phyloP scores from a whole-genome alignment of 2,113 vertebrate species.

The Corydoras maculifer region DNA sequence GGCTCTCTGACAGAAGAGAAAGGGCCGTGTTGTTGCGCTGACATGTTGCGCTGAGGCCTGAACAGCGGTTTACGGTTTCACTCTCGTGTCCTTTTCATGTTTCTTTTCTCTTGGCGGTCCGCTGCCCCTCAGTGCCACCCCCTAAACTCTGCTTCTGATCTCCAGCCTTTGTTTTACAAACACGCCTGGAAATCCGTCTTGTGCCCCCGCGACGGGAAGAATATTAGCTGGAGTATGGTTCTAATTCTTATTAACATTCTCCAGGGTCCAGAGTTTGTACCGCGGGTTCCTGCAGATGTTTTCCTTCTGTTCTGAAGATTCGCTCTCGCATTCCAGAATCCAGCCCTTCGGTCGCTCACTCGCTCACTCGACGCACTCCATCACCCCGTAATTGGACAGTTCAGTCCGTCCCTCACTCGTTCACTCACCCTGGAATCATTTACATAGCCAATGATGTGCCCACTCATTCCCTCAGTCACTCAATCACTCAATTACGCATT shows the following conservation, averaged over 20 bases:
- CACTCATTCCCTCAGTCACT: too few relatives aligned
- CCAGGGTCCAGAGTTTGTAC: conserved; percentile 77
- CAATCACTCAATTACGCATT: too few relatives aligned
- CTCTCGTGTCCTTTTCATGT: conserved; percentile 59
- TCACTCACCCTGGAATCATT: too few relatives aligned
- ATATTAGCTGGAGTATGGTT: conserved; percentile 72
- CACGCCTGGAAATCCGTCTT: conserved; percentile 47
- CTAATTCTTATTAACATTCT: conserved; percentile 91
- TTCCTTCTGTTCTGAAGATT: conserved; percentile 61
- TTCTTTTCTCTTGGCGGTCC: conserved; percentile 51
- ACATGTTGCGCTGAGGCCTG: conserved; percentile 64
- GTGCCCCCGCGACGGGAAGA: conserved; percentile 41
- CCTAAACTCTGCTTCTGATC: conserved; percentile 51
- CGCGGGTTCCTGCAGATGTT: conserved; percentile 76
- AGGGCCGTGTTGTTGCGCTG: conserved; percentile 64
- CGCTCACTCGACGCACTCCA: background rate
- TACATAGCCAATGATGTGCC: too few relatives aligned
- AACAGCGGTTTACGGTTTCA: conserved; percentile 65
- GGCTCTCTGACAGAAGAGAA: conserved; percentile 2
- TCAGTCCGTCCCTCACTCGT: too few relatives aligned
- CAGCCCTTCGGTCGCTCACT: background rate
- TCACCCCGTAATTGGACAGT: too few relatives aligned
- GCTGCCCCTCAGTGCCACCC: background rate
- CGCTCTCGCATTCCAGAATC: conserved; percentile 41
- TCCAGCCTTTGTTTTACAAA: conserved; percentile 47